Base-by-base conservation (phyloP, 64 coral and sea anemone genomes). In the Pachyseris speciosa region DNA sequence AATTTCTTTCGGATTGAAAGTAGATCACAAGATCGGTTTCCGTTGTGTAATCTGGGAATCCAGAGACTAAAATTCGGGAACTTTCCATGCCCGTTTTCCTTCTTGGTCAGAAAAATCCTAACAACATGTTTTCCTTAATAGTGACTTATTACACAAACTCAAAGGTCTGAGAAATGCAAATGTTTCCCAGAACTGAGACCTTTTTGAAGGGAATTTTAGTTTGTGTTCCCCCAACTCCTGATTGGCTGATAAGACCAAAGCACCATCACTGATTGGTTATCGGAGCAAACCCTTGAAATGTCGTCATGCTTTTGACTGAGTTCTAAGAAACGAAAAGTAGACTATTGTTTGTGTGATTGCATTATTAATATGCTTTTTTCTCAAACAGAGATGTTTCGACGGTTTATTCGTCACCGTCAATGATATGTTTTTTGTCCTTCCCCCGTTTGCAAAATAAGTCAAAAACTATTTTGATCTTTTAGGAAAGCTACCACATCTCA, bases 1-100 rank as follows among this genome's bases (percentile, higher is more conserved):
- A 90, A 28, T 80, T 49, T 47, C 77, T 68, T 19, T n/a, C 24
- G 13, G 74, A 80, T 57, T 90, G 88, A 55, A 90, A 90, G 63
- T 80, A 90, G 3, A 90, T 69, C 5, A 7, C 10, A 8, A 90
- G 37, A 33, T 80, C 75, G 2, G 17, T 7, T 26, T 90, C 7
- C 9, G 8, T 65, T 15, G 47, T 67, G 9, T 36, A 20, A 27
- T 80, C 32, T 65, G 86, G 86, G 17, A 76, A 47, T 66, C 58
- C 53, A 63, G 61, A 20, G 22, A 89, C 33, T 9, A 61, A 28
- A 27, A 81, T 81, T 0, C 53, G 77, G 0, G 49, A 37, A 63
- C 77, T 40, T 5, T 41, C 53, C 77, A 63, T 81, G 9, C n/a
- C 4, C 5, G 9, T 40, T 38, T 61, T 61, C 31, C 32, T 0